Conservation (phyloP, 2,888 invertebrate species). For the Epinotia brunnichana region DNA sequence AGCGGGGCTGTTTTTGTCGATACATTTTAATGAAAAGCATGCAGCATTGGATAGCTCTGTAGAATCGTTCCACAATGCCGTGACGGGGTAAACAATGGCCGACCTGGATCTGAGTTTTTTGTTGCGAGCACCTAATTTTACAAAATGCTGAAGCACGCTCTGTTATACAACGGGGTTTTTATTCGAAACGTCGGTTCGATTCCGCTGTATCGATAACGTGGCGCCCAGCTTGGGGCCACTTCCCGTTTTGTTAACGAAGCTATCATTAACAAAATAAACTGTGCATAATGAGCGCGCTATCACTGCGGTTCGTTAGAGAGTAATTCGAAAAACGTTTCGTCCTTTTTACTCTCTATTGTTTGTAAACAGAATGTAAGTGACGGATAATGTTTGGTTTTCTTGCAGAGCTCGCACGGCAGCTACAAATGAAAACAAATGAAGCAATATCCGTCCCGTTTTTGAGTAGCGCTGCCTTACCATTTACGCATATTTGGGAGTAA, state of each 20-base stretch:
- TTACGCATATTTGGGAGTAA: constrained; percentile 48
- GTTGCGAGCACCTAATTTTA: constrained; percentile 58
- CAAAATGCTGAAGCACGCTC: constrained; percentile 45
- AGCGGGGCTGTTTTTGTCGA: constrained; percentile 33
- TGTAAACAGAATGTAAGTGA: not conserved
- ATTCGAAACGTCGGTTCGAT: constrained; percentile 42
- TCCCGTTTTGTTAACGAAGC: constrained; percentile 33
- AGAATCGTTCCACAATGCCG: constrained; percentile 53
- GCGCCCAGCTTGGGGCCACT: constrained; percentile 47
- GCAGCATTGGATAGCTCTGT: constrained; percentile 40
- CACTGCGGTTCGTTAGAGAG: constrained; percentile 10
- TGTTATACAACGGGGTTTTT: constrained; percentile 33
- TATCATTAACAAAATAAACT: constrained; percentile 37
- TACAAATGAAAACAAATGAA: constrained; percentile 50
- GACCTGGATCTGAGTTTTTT: constrained; percentile 63
- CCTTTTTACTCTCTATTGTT: constrained; percentile 1
- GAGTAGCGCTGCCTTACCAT: constrained; percentile 41
- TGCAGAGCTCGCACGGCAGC: constrained; percentile 1
- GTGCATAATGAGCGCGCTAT: constrained; percentile 36
- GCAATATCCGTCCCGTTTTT: constrained; percentile 47
- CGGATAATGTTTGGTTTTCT: not conserved
- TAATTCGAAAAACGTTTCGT: constrained; percentile 8
- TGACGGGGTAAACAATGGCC: constrained; percentile 63
- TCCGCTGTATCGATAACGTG: constrained; percentile 34
- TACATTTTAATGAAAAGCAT: constrained; percentile 43